A percentile compares a stretch with the other conserved stretches of the same genome.
Evolutionary conservation across 92 coral and sea anemone species (phyloP).

Genomic region (Palythoa grandiflora): DNA sequence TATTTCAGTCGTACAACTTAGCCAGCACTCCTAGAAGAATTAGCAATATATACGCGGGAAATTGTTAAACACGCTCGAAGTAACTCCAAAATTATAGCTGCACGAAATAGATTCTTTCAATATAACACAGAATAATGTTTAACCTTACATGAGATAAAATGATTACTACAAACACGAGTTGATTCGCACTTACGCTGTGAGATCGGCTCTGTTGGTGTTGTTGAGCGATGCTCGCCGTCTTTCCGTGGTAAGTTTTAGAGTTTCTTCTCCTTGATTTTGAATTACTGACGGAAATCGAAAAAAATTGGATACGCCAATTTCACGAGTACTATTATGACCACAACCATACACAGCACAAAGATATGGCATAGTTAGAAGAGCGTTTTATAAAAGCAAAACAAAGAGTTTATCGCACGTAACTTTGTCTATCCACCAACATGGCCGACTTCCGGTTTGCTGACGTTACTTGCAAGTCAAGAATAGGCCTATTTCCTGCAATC

Average conservation of each 20-base stretch:
- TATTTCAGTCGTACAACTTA: background rate
- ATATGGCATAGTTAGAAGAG: slow-evolving; percentile 44
- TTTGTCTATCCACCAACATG: background rate
- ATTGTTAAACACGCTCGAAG: slow-evolving; percentile 15
- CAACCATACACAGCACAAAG: slow-evolving; percentile 62
- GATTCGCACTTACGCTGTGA: slow-evolving; percentile 57
- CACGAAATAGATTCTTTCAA: slow-evolving; percentile 21
- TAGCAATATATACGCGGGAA: too few species aligned
- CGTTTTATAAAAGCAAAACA: too few species aligned
- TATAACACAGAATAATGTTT: slow-evolving; percentile 10
- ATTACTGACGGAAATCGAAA: slow-evolving; percentile 56
- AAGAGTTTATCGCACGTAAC: background rate
- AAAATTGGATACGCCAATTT: slow-evolving; percentile 29
- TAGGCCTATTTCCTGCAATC: too few species aligned
- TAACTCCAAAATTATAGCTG: background rate
- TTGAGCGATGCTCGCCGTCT: slow-evolving; percentile 59
- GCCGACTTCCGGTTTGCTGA: background rate
- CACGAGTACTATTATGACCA: slow-evolving; percentile 52
- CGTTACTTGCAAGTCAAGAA: slow-evolving; percentile 1
- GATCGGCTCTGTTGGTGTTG: slow-evolving; percentile 58
- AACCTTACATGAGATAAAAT: slow-evolving; percentile 69
- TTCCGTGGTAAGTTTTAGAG: slow-evolving; percentile 43
- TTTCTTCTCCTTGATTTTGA: slow-evolving; percentile 53
- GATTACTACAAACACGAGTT: slow-evolving; percentile 67
- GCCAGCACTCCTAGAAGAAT: too few species aligned